phyloP scores from a whole-genome alignment of 1,140 invertebrate species.

The Linepithema humile region DNA sequence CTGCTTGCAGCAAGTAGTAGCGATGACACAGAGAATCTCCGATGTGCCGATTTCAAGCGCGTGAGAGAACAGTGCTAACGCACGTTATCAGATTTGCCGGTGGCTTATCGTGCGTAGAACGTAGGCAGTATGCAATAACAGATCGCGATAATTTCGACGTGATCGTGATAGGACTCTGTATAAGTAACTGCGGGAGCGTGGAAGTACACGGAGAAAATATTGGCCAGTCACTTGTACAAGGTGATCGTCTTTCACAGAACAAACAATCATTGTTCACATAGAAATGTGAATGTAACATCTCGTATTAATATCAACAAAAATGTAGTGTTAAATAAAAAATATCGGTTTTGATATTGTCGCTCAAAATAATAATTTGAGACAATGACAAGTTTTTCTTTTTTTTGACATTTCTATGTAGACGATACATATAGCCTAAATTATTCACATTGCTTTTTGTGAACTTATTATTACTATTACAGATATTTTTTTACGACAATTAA shows the following conservation, averaged over 20 bases:
- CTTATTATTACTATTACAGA: not conserved
- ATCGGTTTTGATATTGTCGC: too few species aligned
- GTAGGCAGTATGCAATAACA: slow-evolving; percentile 54
- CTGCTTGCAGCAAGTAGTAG: not conserved
- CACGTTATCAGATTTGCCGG: slow-evolving; percentile 64
- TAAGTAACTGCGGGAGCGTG: slow-evolving; percentile 29
- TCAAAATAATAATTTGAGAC: not conserved
- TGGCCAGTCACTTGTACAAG: slow-evolving; percentile 49
- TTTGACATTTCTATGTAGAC: not conserved
- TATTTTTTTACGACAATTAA: too few species aligned
- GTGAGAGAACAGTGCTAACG: slow-evolving; percentile 45
- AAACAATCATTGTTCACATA: not conserved
- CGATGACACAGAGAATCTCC: slow-evolving; percentile 31
- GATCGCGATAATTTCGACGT: slow-evolving; percentile 62
- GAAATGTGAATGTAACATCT: not conserved
- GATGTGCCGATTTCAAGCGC: slow-evolving; percentile 37
- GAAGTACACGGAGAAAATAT: slow-evolving; percentile 34
- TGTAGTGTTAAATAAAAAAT: not conserved
- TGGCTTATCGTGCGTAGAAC: slow-evolving; percentile 62
- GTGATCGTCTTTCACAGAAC: slow-evolving; percentile 35
- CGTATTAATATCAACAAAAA: not conserved
- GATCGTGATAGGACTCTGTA: slow-evolving; percentile 41
- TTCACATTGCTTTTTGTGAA: not conserved
- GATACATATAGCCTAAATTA: not conserved
- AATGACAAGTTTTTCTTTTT: not conserved